Conservation (phyloP, 53 echinoderm and acorn worm genomes). For the Zoroaster sp. region DNA sequence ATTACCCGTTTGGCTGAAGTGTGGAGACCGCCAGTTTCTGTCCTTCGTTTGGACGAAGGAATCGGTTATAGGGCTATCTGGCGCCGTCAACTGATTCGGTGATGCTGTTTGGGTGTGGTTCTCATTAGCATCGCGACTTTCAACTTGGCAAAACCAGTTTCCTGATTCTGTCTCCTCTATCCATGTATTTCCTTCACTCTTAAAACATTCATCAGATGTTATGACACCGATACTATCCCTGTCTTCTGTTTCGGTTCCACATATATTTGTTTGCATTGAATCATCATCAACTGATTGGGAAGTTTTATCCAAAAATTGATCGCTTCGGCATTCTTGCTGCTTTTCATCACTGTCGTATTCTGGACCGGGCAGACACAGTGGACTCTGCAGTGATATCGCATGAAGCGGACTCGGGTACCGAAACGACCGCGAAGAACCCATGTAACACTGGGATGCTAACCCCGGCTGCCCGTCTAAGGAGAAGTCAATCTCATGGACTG, state of each 20-base stretch:
- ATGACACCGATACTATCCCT: not conserved
- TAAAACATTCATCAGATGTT: not conserved
- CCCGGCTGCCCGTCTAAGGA: not conserved
- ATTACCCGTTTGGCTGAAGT: too few relatives aligned
- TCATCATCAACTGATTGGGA: not conserved
- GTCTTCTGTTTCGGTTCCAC: not conserved
- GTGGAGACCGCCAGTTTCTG: too few relatives aligned
- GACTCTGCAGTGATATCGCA: constrained; percentile 19
- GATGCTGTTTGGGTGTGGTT: too few relatives aligned
- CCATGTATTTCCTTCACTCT: too few relatives aligned
- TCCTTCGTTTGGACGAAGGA: too few relatives aligned
- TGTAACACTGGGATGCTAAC: constrained; percentile 2
- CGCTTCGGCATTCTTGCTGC: not conserved
- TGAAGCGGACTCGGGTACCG: constrained; percentile 15
- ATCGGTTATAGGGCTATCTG: too few relatives aligned
- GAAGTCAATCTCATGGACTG: constrained; percentile 19
- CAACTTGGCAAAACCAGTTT: too few relatives aligned
- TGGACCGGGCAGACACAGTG: not conserved
- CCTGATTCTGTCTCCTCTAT: too few relatives aligned
- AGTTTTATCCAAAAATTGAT: too few relatives aligned
- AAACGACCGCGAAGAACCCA: constrained; percentile 6
- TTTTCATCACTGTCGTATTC: not conserved
- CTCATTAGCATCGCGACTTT: too few relatives aligned
- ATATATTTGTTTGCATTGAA: not conserved
- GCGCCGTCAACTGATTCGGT: too few relatives aligned